Conservation (phyloP, 2,113 vertebrate genomes). For the Hypomesus transpacificus region DNA sequence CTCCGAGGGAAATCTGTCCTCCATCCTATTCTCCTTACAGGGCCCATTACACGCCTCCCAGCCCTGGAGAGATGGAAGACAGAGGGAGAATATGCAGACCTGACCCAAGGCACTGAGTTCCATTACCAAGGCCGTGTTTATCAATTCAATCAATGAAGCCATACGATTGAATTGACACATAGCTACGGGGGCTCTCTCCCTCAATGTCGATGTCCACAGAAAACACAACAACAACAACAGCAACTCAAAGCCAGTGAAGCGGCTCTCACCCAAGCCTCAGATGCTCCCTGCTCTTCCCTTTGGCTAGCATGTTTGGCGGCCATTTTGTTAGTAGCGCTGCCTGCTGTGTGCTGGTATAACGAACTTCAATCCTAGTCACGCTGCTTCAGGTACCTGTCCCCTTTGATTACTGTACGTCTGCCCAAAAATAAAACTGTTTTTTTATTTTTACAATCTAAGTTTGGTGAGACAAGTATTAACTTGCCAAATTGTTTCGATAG, state of each 20-base stretch:
- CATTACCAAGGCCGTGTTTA: slow-evolving; percentile 29
- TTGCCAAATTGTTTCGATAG: not conserved
- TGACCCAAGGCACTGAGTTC: slow-evolving; percentile 30
- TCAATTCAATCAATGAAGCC: slow-evolving; percentile 33
- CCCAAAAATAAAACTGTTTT: too few species aligned
- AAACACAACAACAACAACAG: not conserved
- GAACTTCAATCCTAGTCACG: too few species aligned
- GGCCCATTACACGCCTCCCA: slow-evolving; percentile 3
- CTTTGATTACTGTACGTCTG: too few species aligned
- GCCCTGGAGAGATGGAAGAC: slow-evolving; percentile 10
- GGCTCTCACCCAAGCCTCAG: not conserved
- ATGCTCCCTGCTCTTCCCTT: too few species aligned
- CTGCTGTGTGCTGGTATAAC: too few species aligned
- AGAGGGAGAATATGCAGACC: slow-evolving; percentile 30
- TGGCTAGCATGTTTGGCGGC: too few species aligned
- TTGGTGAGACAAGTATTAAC: too few species aligned
- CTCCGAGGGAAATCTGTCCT: slow-evolving; percentile 3
- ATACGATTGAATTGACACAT: slow-evolving; percentile 14
- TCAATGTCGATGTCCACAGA: not conserved
- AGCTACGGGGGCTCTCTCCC: slow-evolving; percentile 10
- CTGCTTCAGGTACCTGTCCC: too few species aligned
- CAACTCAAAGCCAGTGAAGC: not conserved
- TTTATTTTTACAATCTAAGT: too few species aligned
- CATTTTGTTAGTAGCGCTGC: too few species aligned
- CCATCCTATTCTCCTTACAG: not conserved